Evolutionary conservation across 1,140 invertebrate species (phyloP), one percentile per base, ranked within the genome.

Genomic region (Agraylea sexmaculata): DNA sequence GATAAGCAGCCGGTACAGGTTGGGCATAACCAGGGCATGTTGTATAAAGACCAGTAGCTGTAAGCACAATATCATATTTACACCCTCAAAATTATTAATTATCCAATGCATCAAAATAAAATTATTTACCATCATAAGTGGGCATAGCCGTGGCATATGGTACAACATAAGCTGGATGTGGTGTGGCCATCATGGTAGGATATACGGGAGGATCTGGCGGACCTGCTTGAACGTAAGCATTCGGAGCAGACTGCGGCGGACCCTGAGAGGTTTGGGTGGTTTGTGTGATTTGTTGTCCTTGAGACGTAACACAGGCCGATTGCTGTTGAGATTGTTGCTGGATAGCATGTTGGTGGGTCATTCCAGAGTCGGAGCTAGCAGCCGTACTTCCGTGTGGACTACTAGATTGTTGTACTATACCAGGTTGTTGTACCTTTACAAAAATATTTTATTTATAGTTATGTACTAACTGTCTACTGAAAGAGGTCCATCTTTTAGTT

Each of bases 41-140:
- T 2, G 47, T 50, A 16, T 50, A 50, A 23, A 50, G 27, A 22
- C 47, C 47, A 2, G 47, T 50, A 11, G 47, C 47, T 50, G 41
- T 2, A 46, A 38, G 31, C 19, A 7, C 23, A 25, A 25, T 7
- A n/a, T 25, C n/a, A 7, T 25, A 25, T 25, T 6, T 25, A 25
- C n/a, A 25, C 7, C 7, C 7, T 25, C n/a, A 25, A 25, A 7
- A 7, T 25, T 6, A 25, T n/a, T n/a, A 25, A 25, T 25, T 25
- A 7, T 6, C n/a, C n/a, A 7, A 25, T n/a, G 7, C 23, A 25
- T n/a, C 6, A 25, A 25, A 25, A 25, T 25, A 25, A 7, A 7
- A 7, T 25, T 25, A 25, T 25, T 25, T 27, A 49, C 47, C 47
- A 34, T 49, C 47, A 25, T 49, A 49, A 10, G 43, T 39, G 11